Evolutionary conservation across 1,140 invertebrate genomes (phyloP).

Genomic region (Drosophila sp.): DNA sequence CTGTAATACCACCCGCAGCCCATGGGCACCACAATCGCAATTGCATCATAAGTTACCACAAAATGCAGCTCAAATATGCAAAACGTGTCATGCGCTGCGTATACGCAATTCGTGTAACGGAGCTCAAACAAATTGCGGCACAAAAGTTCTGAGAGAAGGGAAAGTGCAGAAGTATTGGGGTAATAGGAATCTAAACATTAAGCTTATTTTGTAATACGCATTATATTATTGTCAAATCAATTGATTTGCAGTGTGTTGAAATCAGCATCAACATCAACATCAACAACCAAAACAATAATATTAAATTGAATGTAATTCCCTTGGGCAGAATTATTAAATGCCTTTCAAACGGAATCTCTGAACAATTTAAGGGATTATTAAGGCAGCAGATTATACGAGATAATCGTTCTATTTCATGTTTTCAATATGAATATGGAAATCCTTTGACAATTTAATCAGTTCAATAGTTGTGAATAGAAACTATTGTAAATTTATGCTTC

Average conservation of each 20-base stretch:
- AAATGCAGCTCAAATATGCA: neutral
- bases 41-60: conserved; percentile 1
- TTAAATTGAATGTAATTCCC: conserved; percentile 4
- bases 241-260: conserved; percentile 18
- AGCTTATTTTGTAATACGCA: conserved; percentile 21
- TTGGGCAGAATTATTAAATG: conserved; percentile 1
- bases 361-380: neutral
- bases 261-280: too few species aligned
- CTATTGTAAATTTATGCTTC: too few species aligned
- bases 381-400: neutral
- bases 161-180: neutral
- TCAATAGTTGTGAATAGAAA: too few species aligned
- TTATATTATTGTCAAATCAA: conserved; percentile 31
- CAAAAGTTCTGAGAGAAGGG: neutral
- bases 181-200: neutral
- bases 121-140: conserved; percentile 15
- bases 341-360: neutral
- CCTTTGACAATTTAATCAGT: neutral
- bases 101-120: conserved; percentile 36
- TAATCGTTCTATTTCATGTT: neutral
- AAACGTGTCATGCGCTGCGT: conserved; percentile 36
- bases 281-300: neutral
- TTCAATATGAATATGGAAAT: neutral
- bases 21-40: neutral
- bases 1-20: conserved; percentile 5